Conservation (phyloP, 2,888 invertebrate genomes). For the Iselma pallidipennis region DNA sequence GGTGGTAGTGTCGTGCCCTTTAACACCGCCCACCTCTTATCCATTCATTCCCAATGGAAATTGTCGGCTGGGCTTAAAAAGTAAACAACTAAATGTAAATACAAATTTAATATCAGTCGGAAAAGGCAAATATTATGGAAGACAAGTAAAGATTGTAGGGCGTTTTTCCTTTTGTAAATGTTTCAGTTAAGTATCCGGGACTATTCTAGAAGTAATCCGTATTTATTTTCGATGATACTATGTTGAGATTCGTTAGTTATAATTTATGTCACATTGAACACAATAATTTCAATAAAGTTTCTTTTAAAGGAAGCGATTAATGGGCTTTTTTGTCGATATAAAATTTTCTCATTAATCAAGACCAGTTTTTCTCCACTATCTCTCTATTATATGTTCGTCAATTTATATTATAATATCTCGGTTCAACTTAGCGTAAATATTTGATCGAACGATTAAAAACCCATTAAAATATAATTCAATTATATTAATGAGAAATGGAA, state of each 20-base stretch:
- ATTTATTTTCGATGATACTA: too few relatives aligned
- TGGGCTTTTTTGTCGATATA: too few relatives aligned
- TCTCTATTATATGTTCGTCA: too few relatives aligned
- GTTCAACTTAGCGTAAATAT: not conserved
- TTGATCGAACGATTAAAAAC: not conserved
- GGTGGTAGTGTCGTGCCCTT: not conserved
- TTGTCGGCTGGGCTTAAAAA: constrained; percentile 8
- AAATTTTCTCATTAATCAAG: too few relatives aligned
- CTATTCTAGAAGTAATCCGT: too few relatives aligned
- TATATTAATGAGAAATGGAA: not conserved
- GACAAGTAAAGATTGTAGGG: not conserved
- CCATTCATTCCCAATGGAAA: not conserved
- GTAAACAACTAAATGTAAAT: constrained; percentile 18
- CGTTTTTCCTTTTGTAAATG: too few relatives aligned
- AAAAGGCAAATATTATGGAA: constrained; percentile 21
- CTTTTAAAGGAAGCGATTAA: too few relatives aligned
- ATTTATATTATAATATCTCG: not conserved
- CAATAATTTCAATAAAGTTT: too few relatives aligned
- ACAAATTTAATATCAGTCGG: constrained; percentile 24
- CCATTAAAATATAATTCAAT: not conserved
- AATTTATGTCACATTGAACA: too few relatives aligned
- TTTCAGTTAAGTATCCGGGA: too few relatives aligned
- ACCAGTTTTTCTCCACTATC: too few relatives aligned
- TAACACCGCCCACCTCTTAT: not conserved
- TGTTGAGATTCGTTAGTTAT: too few relatives aligned